These are phyloP conservation scores for Heliconius erato DNA, from an alignment of 2,888 invertebrate species.

Conservation along the genomic window DNA sequence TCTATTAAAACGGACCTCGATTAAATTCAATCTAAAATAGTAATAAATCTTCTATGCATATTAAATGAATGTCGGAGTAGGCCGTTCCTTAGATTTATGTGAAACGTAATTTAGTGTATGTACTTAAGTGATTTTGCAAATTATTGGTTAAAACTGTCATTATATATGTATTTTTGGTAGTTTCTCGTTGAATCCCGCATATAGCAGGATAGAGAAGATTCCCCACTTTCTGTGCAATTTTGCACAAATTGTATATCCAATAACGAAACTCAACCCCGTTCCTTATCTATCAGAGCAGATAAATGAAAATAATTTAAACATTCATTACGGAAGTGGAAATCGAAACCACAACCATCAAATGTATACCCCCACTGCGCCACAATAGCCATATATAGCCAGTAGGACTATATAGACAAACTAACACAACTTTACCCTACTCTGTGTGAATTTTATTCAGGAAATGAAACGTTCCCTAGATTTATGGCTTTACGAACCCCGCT, in stretches of 20 bases:
- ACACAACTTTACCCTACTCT: conserved; percentile 57
- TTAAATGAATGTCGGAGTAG: conserved; percentile 78
- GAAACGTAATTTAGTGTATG: conserved; percentile 48
- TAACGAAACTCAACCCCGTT: neutral
- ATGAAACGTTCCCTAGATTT: conserved; percentile 82
- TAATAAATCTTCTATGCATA: conserved; percentile 83
- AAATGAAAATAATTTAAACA: neutral
- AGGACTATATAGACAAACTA: conserved; percentile 23
- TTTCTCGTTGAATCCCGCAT: no score
- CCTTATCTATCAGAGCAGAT: neutral
- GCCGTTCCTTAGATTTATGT: conserved; percentile 76
- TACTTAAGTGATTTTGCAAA: conserved; percentile 48
- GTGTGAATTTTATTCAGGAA: conserved; percentile 80
- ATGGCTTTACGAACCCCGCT: conserved; percentile 67
- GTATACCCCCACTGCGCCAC: neutral
- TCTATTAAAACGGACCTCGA: conserved; percentile 73
- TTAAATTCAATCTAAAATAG: conserved; percentile 81
- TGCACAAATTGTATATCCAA: neutral
- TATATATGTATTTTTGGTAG: neutral
- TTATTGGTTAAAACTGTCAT: neutral
- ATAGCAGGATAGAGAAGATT: neutral
- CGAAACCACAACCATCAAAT: neutral
- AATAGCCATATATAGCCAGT: neutral
- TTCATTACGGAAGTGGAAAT: neutral
- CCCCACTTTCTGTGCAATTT: neutral